These are phyloP conservation scores for Heterodera filipjevi DNA, from an alignment of 2,888 invertebrate species.

Conservation along the genomic window DNA sequence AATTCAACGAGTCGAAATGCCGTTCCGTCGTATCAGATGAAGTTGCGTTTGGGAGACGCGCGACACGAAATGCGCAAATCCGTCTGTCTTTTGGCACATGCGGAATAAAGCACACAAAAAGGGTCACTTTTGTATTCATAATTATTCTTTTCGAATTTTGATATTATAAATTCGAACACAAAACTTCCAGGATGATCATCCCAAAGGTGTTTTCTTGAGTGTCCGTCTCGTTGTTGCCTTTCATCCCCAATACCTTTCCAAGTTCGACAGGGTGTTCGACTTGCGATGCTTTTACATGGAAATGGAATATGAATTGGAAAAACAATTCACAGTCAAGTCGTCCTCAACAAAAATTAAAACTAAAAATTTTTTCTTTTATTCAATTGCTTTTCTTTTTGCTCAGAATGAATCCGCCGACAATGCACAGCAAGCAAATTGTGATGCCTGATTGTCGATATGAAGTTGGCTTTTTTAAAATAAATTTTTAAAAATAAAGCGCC, in stretches of 20 bases:
- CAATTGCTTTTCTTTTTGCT: slow-evolving; percentile 26
- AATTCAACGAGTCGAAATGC: slow-evolving; percentile 53
- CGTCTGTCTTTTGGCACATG: slow-evolving; percentile 56
- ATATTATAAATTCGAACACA: not conserved
- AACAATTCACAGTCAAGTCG: slow-evolving; percentile 59
- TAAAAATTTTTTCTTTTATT: not conserved
- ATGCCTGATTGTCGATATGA: slow-evolving; percentile 64
- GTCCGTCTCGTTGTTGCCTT: slow-evolving; percentile 60
- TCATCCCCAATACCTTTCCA: slow-evolving; percentile 61
- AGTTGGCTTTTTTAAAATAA: slow-evolving; percentile 30
- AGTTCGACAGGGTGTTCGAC: slow-evolving; percentile 57
- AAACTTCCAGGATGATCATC: slow-evolving; percentile 33
- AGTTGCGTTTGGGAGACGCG: slow-evolving; percentile 19
- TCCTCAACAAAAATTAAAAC: no score
- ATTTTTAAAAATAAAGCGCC: no score
- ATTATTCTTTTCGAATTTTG: slow-evolving; percentile 4
- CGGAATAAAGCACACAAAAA: slow-evolving; percentile 52
- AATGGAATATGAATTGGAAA: slow-evolving; percentile 55
- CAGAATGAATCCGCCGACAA: slow-evolving; percentile 61
- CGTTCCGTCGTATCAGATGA: slow-evolving; percentile 46
- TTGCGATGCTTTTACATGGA: slow-evolving; percentile 65
- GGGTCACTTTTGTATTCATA: slow-evolving; percentile 42
- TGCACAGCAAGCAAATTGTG: slow-evolving; percentile 60
- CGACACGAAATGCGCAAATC: slow-evolving; percentile 48
- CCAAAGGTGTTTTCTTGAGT: slow-evolving; percentile 57